Base-by-base conservation (phyloP, 2,888 invertebrate genomes). In the Caenorhabditis virilis region DNA sequence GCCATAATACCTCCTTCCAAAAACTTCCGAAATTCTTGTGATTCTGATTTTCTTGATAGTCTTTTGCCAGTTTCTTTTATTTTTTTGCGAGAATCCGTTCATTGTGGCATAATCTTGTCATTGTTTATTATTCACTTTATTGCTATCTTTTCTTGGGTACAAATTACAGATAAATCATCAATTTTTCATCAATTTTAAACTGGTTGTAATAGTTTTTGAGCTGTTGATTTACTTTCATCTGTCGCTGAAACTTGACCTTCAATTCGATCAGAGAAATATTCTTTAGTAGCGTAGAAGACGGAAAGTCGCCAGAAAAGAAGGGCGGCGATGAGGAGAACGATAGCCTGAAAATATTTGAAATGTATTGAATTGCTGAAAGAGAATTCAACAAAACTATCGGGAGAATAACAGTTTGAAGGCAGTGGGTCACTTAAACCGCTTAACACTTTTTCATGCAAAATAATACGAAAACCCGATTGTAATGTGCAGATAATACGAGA, bases 291-390 rank as follows among this genome's bases (percentile, higher is more conserved):
- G 38, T 71, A 61, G 22, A 64, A 52, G 2, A 71, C 61, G 5
- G 64, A 49, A 38, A 67, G 50, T 55, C 71, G 46, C 71, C 71
- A 71, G 46, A 71, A 71, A 2, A 71, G 41, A 26, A 67, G 16
- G 15, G 61, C 67, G 11, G 42, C 59, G 18, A 64, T 66, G 6
- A 52, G 22, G 11, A 71, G 42, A 5, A 64, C 54, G 11, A 71
- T 35, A 11, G 47, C 26, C 39, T 47, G 25, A 30, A 30, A 47
- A 30, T 16, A 16, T 18, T 11, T n/a, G n/a, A n/a, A n/a, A n/a
- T n/a, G n/a, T n/a, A n/a, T n/a, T n/a, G n/a, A n/a, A n/a, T n/a
- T n/a, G n/a, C n/a, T n/a, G n/a, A n/a, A n/a, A n/a, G n/a, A n/a
- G n/a, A n/a, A n/a, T n/a, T n/a, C n/a, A n/a, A n/a, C n/a, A n/a